Evolutionary conservation across 1,140 invertebrate genomes (phyloP), one percentile per base, ranked within the genome.

Genomic region (Antheraea pernyi): DNA sequence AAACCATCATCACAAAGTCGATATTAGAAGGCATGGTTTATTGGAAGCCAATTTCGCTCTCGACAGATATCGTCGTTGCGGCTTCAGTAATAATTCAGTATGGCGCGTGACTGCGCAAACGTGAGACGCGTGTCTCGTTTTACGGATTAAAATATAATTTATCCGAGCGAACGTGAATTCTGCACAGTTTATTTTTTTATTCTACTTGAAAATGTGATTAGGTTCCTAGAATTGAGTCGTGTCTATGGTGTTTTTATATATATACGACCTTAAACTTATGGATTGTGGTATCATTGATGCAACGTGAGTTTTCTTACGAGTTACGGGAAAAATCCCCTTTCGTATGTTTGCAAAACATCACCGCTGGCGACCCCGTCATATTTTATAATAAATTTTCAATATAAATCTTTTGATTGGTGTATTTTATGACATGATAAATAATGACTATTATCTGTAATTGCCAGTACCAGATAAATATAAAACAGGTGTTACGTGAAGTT

Each of bases 11-110:
- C 13, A 22, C 30, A 59, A 18, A 67, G 65, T 67, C 59, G 10
- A 59, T 59, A 36, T 22, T 59, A 30, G 48, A 36, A 67, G 18
- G 65, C 10, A 59, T 59, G 10, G 16, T 61, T 8, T 61, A 30
- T 61, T 67, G 76, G 85, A 86, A 74, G 88, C 75, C 78, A 85
- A 88, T 88, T 90, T 88, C 84, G 85, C 84, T 88, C 84, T 85
- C 82, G 64, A 80, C 78, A 77, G 72, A 72, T 76, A 74, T 72
- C 76, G 75, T 71, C 76, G 74, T 76, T 73, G 79, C 78, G 76
- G 65, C 16, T 73, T 78, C 76, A 71, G 81, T 76, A 85, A 86
- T 86, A 85, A 89, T 86, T 89, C 81, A 89, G 87, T 89, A 79
- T 69, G 77, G 80, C 87, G 84, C 83, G 84, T 84, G 82, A 84